Evolutionary conservation across 1,140 invertebrate species (phyloP).

Genomic region (Lucilia cuprina): DNA sequence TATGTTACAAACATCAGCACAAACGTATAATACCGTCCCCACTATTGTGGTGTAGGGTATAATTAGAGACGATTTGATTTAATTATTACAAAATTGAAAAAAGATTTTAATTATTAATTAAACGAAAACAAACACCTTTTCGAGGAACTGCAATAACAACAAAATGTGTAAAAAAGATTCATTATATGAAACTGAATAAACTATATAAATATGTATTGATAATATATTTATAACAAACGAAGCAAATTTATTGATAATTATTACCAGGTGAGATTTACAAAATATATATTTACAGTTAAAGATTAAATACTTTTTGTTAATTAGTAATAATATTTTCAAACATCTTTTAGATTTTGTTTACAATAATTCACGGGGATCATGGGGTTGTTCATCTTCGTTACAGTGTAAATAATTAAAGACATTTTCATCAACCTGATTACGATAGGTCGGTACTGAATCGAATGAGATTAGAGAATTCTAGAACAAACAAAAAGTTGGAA

Average conservation of each 20-base stretch:
- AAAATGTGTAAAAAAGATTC: no score
- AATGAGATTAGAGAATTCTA: constrained; percentile 39
- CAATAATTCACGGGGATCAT: constrained; percentile 29
- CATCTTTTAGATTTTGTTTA: not conserved
- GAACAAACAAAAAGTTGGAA: not conserved
- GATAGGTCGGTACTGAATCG: constrained; percentile 29
- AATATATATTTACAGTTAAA: not conserved
- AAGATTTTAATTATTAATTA: no score
- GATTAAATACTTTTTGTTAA: not conserved
- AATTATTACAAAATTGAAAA: no score
- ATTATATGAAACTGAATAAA: no score
- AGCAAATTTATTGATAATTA: not conserved
- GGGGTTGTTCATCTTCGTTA: constrained; percentile 10
- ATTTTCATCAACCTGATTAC: constrained; percentile 38
- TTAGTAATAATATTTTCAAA: not conserved
- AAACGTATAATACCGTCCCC: no score
- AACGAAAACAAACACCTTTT: no score
- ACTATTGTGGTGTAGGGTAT: no score
- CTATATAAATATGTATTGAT: not conserved
- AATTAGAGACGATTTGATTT: no score
- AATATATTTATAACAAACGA: not conserved
- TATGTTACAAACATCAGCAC: no score
- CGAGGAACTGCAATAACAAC: no score
- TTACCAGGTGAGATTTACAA: not conserved
- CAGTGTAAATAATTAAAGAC: constrained; percentile 38